Evolutionary conservation across 2,113 vertebrate genomes (phyloP), one percentile per base, ranked within the genome.

Genomic region (Pristiophorus japonicus): DNA sequence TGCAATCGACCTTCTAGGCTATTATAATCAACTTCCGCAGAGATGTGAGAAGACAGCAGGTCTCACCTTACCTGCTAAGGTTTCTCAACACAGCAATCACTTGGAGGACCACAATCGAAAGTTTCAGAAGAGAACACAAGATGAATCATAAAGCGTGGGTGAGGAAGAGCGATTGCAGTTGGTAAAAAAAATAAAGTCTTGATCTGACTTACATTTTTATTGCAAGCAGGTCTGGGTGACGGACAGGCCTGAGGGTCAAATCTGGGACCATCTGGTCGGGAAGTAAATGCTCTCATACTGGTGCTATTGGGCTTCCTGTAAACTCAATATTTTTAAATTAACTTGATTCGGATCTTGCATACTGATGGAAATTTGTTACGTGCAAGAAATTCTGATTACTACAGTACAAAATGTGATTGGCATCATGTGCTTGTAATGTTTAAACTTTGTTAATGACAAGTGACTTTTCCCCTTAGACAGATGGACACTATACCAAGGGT

Each of bases 381-480:
- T 94, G 93, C 42, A 34, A 45, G 42, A 94, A 70, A 94, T 94
- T 20, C 70, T 94, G 45, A 94, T 94, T 51, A 12, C 45, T 30
- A 34, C 38, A 70, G 66, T 70, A 16, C 27, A 67, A 70, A 66
- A 51, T 70, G 65, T 94, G 93, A 94, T 94, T 94, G 93, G 42
- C 93, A 94, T 47, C 65, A 47, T 30, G 22, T 47, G 93, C 45
- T 73, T 94, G 45, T 34, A 94, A 94, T 94, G 66, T 94, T 94
- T 94, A 94, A 47, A 94, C 66, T 94, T 94, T 94, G 63, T 47
- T 94, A 94, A 94, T 51, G 93, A 94, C 22, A 20, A 70, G 93
- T 67, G 65, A 73, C 93, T 70, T 94, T 73, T 51, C 66, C 63
- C 66, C 65, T 70, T 51, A 30, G 63, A 94, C 66, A 94, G 93